These are phyloP conservation scores for Chroicocephalus ridibundus DNA, from an alignment of 2,113 vertebrate genomes.

Conservation along the genomic window DNA sequence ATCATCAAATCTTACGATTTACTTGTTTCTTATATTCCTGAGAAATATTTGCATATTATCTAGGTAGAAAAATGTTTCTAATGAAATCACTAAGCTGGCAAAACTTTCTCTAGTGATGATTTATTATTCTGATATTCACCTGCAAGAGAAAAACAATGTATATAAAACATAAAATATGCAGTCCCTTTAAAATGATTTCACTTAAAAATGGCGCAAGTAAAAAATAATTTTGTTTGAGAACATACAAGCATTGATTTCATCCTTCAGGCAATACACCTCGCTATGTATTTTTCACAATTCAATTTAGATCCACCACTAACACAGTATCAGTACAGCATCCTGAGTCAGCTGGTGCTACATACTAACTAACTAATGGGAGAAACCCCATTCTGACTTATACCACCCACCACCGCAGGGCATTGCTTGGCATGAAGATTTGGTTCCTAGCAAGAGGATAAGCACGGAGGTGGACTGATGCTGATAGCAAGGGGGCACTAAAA, in stretches of 20 bases:
- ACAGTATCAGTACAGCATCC: neutral
- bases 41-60: neutral
- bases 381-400: neutral
- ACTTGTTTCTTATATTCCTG: neutral
- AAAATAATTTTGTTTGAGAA: conserved; percentile 19
- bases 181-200: neutral
- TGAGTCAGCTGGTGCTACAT: neutral
- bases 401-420: neutral
- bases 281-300: neutral
- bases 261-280: neutral
- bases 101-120: neutral
- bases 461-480: neutral
- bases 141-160: neutral
- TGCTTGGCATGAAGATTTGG: neutral
- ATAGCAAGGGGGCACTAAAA: neutral
- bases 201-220: neutral
- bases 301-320: neutral
- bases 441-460: neutral
- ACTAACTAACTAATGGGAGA: neutral
- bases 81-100: neutral
- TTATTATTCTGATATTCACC: neutral
- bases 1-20: neutral
- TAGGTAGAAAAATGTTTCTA: neutral
- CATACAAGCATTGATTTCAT: neutral
- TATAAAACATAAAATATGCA: neutral